A percentile compares a stretch with the other conserved stretches of the same genome.
Evolutionary conservation across 2,113 vertebrate species (phyloP).

Genomic region (Gasterosteus nipponicus): DNA sequence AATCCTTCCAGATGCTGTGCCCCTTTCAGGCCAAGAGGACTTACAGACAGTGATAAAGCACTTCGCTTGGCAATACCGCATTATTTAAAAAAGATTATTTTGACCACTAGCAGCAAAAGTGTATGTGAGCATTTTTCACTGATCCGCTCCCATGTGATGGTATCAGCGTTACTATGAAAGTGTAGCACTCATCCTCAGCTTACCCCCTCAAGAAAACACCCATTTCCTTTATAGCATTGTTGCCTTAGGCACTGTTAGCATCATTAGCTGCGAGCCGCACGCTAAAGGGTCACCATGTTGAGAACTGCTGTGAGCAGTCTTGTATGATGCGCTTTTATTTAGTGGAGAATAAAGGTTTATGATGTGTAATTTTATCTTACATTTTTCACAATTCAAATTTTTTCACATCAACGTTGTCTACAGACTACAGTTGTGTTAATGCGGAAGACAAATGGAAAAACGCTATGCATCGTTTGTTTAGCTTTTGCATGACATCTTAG

Average conservation of each 20-base stretch:
- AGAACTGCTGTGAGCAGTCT: not conserved
- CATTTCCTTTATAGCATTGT: too few relatives aligned
- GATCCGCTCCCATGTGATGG: not conserved
- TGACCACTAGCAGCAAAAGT: not conserved
- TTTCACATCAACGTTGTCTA: not conserved
- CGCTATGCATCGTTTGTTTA: not conserved
- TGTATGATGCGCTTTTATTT: not conserved
- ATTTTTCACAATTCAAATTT: not conserved
- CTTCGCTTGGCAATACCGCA: not conserved
- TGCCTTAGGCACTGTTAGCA: not conserved
- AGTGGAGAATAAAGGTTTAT: not conserved
- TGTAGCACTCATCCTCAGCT: not conserved
- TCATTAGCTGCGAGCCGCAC: too few relatives aligned
- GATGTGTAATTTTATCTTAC: not conserved
- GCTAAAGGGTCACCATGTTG: not conserved
- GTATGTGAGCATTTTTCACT: not conserved
- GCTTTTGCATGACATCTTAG: not conserved
- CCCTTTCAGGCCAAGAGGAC: not conserved
- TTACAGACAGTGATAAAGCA: slow-evolving; percentile 26
- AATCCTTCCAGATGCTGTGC: not conserved
- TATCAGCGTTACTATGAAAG: not conserved
- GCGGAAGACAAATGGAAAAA: not conserved
- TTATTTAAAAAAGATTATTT: not conserved
- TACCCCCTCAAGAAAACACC: not conserved
- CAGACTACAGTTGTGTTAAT: not conserved